Percentiles rank a stretch among this genome's conserved stretches.
These are phyloP conservation scores for Cygnus olor DNA, from an alignment of 2,797 vertebrate species.

Conservation along the genomic window DNA sequence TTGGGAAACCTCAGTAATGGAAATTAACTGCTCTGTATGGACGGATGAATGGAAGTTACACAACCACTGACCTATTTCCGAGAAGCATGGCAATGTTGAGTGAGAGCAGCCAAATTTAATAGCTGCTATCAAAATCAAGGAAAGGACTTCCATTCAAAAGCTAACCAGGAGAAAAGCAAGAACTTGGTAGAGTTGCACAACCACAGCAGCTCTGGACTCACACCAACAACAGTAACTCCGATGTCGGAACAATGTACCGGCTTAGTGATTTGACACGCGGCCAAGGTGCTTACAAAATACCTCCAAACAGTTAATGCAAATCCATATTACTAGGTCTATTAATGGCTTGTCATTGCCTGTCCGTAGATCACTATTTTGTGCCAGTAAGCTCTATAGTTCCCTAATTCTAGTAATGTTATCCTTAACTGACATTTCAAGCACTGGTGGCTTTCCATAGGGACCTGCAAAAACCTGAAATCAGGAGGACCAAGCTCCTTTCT, in stretches of 20 bases:
- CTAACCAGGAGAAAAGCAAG: constrained; percentile 5
- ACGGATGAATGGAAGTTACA: constrained; percentile 47
- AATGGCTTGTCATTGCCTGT: constrained; percentile 61
- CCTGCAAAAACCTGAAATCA: background rate
- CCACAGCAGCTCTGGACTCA: constrained; percentile 19
- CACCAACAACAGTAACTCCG: constrained; percentile 38
- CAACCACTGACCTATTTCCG: background rate
- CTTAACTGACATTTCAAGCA: background rate
- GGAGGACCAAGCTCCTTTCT: background rate
- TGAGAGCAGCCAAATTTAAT: constrained; percentile 27
- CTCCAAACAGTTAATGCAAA: constrained; percentile 43
- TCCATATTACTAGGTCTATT: constrained; percentile 19
- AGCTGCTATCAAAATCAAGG: constrained; percentile 48
- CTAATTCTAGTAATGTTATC: background rate
- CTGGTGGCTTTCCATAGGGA: background rate
- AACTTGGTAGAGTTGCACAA: constrained; percentile 29
- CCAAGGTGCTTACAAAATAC: constrained; percentile 61
- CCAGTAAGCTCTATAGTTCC: constrained; percentile 16
- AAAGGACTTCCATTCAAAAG: constrained; percentile 27
- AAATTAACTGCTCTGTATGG: constrained; percentile 38
- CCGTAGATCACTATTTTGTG: constrained; percentile 20
- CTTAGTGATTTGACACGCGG: background rate
- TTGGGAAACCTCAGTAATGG: constrained; percentile 62
- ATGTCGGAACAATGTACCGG: constrained; percentile 36
- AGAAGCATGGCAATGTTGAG: background rate